phyloP scores from a whole-genome alignment of 1,140 invertebrate species.

The Monomorium pharaonis region DNA sequence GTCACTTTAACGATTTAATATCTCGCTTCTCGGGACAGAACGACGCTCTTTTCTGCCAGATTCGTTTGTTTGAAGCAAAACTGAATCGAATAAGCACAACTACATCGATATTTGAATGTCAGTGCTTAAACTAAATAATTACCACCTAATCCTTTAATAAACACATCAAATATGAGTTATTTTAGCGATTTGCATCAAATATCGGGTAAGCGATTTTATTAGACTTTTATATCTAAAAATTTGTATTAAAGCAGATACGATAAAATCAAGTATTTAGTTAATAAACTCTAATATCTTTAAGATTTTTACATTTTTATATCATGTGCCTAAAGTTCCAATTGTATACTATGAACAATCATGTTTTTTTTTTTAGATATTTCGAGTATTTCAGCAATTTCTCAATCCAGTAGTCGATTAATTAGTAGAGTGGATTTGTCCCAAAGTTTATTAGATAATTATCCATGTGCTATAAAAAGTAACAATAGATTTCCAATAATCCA shows the following conservation, averaged over 20 bases:
- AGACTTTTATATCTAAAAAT: neutral
- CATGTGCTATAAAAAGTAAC: slow-evolving; percentile 46
- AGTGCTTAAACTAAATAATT: no score
- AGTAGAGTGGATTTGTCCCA: slow-evolving; percentile 63
- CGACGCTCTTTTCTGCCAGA: no score
- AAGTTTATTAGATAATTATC: slow-evolving; percentile 59
- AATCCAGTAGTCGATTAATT: slow-evolving; percentile 52
- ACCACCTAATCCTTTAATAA: neutral
- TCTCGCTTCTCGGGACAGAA: no score
- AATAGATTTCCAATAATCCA: slow-evolving; percentile 5
- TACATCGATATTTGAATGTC: no score
- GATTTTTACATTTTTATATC: neutral
- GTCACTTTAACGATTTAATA: no score
- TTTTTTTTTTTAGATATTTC: slow-evolving; percentile 72
- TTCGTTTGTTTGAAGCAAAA: no score
- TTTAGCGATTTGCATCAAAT: slow-evolving; percentile 70
- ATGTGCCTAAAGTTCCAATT: neutral
- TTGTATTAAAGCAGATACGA: neutral
- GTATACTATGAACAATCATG: neutral
- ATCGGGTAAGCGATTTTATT: slow-evolving; percentile 71
- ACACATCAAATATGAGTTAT: slow-evolving; percentile 61
- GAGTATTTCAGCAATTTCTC: slow-evolving; percentile 72
- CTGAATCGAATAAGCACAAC: no score
- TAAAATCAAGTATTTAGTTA: slow-evolving; percentile 22
- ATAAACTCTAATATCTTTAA: neutral